Evolutionary conservation across 2,113 vertebrate species (phyloP).

Genomic region (Ceyx melanurus): DNA sequence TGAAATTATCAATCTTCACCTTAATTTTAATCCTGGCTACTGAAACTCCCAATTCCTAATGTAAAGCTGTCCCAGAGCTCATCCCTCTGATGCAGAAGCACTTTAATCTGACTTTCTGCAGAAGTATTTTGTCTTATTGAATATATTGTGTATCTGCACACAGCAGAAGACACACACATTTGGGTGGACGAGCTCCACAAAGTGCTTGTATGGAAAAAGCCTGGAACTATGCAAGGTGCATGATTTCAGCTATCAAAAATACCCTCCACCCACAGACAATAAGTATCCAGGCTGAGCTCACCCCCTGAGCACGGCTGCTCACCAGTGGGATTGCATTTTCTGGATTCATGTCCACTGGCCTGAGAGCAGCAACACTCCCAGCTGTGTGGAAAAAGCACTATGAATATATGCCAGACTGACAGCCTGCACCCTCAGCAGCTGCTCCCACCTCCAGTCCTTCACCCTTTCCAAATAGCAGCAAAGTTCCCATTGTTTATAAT

Average conservation of each 20-base stretch:
- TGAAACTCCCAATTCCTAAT: not conserved
- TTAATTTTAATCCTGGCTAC: not conserved
- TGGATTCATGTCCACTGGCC: not conserved
- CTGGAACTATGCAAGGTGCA: not conserved
- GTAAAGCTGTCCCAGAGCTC: not conserved
- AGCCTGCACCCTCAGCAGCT: not conserved
- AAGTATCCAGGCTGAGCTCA: conserved; percentile 10
- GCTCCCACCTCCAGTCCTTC: not conserved
- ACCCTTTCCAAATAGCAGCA: not conserved
- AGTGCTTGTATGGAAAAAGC: not conserved
- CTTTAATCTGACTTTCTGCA: not conserved
- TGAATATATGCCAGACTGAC: not conserved
- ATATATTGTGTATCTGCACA: not conserved
- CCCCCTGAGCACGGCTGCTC: not conserved
- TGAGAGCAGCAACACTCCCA: not conserved
- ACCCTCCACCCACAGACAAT: not conserved
- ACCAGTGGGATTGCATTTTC: rapidly evolving
- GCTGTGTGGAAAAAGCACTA: conserved; percentile 1
- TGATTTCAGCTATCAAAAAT: conserved; percentile 34
- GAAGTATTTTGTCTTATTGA: not conserved
- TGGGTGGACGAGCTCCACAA: not conserved
- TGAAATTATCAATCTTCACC: not conserved
- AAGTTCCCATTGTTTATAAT: not conserved
- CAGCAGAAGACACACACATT: not conserved
- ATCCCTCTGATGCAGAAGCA: not conserved